Evolutionary conservation across 2,113 vertebrate species (phyloP).

Genomic region (Machaerirhynchus nigripectus): DNA sequence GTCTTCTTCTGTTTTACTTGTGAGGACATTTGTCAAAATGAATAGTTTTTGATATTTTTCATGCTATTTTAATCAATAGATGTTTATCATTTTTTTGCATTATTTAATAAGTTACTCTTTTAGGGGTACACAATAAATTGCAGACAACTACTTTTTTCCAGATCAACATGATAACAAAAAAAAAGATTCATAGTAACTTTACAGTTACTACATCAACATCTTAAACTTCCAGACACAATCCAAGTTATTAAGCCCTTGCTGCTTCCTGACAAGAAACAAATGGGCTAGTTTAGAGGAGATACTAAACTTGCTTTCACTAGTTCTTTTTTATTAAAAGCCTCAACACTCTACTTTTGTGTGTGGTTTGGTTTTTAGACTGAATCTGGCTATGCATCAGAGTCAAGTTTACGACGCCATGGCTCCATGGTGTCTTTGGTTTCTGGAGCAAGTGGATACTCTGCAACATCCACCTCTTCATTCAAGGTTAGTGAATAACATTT

Average conservation of each 20-base stretch:
- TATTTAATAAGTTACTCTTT: not conserved
- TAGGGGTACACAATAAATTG: not conserved
- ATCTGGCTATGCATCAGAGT: slow-evolving; percentile 93
- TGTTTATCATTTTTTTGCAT: not conserved
- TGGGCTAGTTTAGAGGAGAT: not conserved
- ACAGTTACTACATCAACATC: not conserved
- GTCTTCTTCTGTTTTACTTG: not conserved
- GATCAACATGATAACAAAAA: not conserved
- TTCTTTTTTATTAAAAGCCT: not conserved
- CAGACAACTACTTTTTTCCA: not conserved
- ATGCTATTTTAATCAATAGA: not conserved
- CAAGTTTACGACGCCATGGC: slow-evolving; percentile 89
- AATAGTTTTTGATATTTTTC: not conserved
- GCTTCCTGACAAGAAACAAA: not conserved
- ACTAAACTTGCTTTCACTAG: not conserved
- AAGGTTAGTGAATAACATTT: slow-evolving; percentile 76
- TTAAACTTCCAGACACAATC: not conserved
- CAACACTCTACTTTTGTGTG: not conserved
- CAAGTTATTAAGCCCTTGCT: not conserved
- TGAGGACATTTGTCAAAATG: not conserved
- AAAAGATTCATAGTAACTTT: not conserved
- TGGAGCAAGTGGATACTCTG: slow-evolving; percentile 91
- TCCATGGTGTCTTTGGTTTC: slow-evolving; percentile 95
- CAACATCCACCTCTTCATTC: slow-evolving; percentile 94
- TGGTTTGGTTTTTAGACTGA: slow-evolving; percentile 79